Conservation (phyloP, 2,113 vertebrate genomes). For the Phodopus roborovskii region DNA sequence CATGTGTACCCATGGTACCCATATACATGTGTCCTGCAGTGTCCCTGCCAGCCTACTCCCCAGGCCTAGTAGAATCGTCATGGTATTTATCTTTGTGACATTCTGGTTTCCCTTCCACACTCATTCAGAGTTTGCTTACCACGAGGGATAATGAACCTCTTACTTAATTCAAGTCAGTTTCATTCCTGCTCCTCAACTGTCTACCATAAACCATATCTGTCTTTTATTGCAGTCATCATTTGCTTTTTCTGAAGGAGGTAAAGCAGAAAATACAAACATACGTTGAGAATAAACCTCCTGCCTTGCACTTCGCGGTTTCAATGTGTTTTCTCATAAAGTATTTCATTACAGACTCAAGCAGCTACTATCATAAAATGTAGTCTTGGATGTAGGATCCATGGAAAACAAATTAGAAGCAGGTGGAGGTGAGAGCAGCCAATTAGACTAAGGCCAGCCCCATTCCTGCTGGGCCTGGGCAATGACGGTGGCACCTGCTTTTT, state of each 20-base stretch:
- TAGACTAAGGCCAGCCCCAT: neutral
- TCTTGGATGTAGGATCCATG: constrained; percentile 42
- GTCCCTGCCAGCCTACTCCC: rapidly evolving
- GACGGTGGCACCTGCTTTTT: neutral
- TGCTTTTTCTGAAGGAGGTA: constrained; percentile 63
- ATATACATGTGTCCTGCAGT: rapidly evolving
- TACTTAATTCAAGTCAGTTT: constrained; percentile 67
- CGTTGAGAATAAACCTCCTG: constrained; percentile 52
- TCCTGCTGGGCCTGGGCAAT: no score
- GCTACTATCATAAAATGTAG: constrained; percentile 57
- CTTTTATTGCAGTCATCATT: constrained; percentile 60
- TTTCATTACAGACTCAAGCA: constrained; percentile 72
- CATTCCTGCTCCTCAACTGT: constrained; percentile 11
- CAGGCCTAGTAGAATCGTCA: rapidly evolving
- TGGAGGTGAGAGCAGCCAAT: rapidly evolving
- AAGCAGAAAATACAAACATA: constrained; percentile 68
- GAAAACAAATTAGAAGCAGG: constrained; percentile 25
- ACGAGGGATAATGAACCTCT: constrained; percentile 43
- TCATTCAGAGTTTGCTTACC: neutral
- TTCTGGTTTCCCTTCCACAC: neutral
- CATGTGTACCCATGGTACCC: rapidly evolving
- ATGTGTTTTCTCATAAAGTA: constrained; percentile 72
- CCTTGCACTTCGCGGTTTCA: constrained; percentile 55
- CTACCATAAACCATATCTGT: constrained; percentile 17
- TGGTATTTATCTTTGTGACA: no score